These are phyloP conservation scores for Caenorhabditis parvicauda DNA, from an alignment of 2,888 invertebrate genomes.

Conservation along the genomic window DNA sequence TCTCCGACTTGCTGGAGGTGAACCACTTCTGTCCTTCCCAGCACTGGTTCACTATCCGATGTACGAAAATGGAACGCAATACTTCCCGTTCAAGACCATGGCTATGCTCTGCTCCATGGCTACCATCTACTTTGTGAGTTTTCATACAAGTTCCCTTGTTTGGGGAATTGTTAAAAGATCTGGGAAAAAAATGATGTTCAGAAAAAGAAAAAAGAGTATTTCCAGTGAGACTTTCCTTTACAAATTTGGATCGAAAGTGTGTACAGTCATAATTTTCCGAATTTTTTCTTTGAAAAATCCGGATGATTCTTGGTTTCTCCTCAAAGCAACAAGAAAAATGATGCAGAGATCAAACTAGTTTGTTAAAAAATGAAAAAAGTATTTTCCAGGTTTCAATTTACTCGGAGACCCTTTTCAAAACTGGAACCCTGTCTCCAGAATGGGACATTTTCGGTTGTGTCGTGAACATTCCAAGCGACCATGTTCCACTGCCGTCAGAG, in stretches of 20 bases:
- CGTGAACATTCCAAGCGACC: slow-evolving; percentile 56
- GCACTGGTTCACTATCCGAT: slow-evolving; percentile 81
- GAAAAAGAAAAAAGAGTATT: no score
- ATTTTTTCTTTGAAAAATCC: not conserved
- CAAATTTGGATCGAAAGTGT: no score
- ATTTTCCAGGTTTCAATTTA: slow-evolving; percentile 37
- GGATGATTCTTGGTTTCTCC: not conserved
- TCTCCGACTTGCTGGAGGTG: slow-evolving; percentile 81
- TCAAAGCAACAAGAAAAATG: not conserved
- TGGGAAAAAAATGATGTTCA: not conserved
- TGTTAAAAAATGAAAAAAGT: not conserved
- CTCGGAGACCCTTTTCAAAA: slow-evolving; percentile 47
- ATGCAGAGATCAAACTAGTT: not conserved
- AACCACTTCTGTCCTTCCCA: slow-evolving; percentile 78
- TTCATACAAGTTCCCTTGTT: not conserved
- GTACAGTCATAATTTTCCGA: not conserved
- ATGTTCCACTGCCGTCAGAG: slow-evolving; percentile 55
- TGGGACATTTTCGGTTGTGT: slow-evolving; percentile 58
- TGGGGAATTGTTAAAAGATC: not conserved
- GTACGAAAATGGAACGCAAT: slow-evolving; percentile 73
- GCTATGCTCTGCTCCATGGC: slow-evolving; percentile 85
- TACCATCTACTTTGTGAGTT: slow-evolving; percentile 74
- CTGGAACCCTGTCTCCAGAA: slow-evolving; percentile 49
- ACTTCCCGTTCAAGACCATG: slow-evolving; percentile 93
- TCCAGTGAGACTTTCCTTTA: no score